A percentile compares a stretch with the other conserved stretches of the same genome.
These are phyloP conservation scores for Onychostoma macrolepis DNA, from an alignment of 2,113 vertebrate genomes.

Conservation along the genomic window DNA sequence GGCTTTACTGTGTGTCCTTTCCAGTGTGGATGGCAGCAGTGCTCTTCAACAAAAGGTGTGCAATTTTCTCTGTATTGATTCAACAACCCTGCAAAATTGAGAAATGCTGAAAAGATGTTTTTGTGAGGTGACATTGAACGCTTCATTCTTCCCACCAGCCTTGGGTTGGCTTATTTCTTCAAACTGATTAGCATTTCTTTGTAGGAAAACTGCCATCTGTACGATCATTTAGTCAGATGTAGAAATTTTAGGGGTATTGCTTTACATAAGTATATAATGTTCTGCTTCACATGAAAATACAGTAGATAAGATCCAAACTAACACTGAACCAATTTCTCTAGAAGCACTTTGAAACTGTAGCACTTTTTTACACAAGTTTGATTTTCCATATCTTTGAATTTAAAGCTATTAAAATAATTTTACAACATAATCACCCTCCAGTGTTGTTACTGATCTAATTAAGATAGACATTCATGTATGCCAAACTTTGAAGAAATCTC, in stretches of 20 bases:
- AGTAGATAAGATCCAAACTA: slow-evolving; percentile 20
- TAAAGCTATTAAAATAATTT: slow-evolving; percentile 45
- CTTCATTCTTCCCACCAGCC: background rate
- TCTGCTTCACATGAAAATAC: slow-evolving; percentile 33
- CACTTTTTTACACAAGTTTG: slow-evolving; percentile 49
- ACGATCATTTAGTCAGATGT: slow-evolving; percentile 22
- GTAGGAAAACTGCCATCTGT: slow-evolving; percentile 26
- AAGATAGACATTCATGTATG: slow-evolving; percentile 29
- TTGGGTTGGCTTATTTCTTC: slow-evolving; percentile 26
- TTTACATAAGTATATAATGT: slow-evolving; percentile 21
- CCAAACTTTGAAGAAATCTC: slow-evolving; percentile 20
- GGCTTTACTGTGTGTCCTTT: slow-evolving; percentile 58
- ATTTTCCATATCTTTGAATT: slow-evolving; percentile 35
- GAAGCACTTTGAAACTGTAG: slow-evolving; percentile 51
- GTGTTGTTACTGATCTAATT: slow-evolving; percentile 47
- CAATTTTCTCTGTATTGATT: slow-evolving; percentile 74
- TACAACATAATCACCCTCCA: background rate
- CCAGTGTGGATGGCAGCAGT: slow-evolving; percentile 33
- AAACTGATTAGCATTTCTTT: slow-evolving; percentile 40
- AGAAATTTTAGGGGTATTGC: slow-evolving; percentile 1
- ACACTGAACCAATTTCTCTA: slow-evolving; percentile 20
- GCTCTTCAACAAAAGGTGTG: slow-evolving; percentile 64
- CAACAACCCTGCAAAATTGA: slow-evolving; percentile 57
- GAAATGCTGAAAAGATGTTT: slow-evolving; percentile 48
- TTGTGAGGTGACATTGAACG: slow-evolving; percentile 35